A percentile compares a stretch with the other conserved stretches of the same genome.
Conservation (phyloP, 2,113 vertebrate species). For the Xiphorhynchus elegans region DNA sequence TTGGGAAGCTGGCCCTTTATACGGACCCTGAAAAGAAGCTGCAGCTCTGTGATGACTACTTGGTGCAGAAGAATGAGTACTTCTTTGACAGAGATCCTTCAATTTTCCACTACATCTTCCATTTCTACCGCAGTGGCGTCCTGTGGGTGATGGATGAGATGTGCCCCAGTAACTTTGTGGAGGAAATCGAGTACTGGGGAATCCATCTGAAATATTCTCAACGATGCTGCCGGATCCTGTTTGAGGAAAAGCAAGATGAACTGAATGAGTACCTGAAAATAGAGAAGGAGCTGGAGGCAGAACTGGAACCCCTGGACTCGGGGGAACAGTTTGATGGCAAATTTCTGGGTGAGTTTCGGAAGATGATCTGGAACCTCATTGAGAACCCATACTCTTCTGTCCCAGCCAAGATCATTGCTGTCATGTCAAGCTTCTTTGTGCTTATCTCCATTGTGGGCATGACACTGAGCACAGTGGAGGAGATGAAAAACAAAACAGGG, state of each 20-base stretch:
- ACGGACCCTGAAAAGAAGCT: constrained; percentile 78
- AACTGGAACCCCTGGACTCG: constrained; percentile 73
- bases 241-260: constrained; percentile 83
- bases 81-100: constrained; percentile 90
- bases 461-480: constrained; percentile 85
- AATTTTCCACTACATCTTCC: constrained; percentile 88
- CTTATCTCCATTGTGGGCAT: constrained; percentile 83
- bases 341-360: constrained; percentile 70
- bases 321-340: constrained; percentile 74
- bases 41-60: constrained; percentile 88
- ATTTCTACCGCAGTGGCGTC: constrained; percentile 86
- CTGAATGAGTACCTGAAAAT: constrained; percentile 81
- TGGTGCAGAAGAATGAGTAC: constrained; percentile 83
- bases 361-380: constrained; percentile 79
- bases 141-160: constrained; percentile 81
- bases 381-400: constrained; percentile 83
- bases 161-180: constrained; percentile 82
- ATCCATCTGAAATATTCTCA: constrained; percentile 80
- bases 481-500: constrained; percentile 73
- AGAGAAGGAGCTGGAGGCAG: constrained; percentile 79
- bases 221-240: constrained; percentile 80
- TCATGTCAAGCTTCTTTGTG: constrained; percentile 83
- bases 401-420: constrained; percentile 77
- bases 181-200: constrained; percentile 87
- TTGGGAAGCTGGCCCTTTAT: constrained; percentile 82